Conservation (phyloP, 2,888 invertebrate species). For the Venusia cambrica region DNA sequence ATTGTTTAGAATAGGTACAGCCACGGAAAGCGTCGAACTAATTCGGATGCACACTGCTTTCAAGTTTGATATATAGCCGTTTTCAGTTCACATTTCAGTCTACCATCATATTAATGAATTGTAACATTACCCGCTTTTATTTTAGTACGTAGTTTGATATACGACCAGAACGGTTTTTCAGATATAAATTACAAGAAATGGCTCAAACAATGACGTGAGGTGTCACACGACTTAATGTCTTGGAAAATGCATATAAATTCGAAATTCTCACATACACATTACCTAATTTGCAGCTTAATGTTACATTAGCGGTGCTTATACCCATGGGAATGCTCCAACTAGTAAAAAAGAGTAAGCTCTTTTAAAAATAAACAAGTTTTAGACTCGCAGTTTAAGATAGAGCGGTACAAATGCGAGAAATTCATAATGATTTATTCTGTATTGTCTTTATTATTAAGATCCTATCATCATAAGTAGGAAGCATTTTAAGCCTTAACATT, state of each 20-base stretch:
- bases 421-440: constrained; percentile 18
- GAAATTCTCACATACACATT: constrained; percentile 69
- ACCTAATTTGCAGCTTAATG: constrained; percentile 73
- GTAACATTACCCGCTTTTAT: constrained; percentile 37
- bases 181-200: constrained; percentile 37
- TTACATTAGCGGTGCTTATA: constrained; percentile 51
- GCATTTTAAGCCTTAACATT: constrained; percentile 1
- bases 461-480: constrained; percentile 7
- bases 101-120: constrained; percentile 46
- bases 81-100: constrained; percentile 44
- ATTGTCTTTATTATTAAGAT: constrained; percentile 24
- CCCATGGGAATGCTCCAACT: constrained; percentile 61
- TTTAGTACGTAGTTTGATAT: constrained; percentile 36
- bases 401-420: constrained; percentile 24
- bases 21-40: constrained; percentile 57
- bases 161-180: constrained; percentile 26
- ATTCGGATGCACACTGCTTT: constrained; percentile 51
- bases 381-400: constrained; percentile 45
- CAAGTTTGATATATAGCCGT: constrained; percentile 62
- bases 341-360: constrained; percentile 41
- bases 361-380: constrained; percentile 54
- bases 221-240: constrained; percentile 35
- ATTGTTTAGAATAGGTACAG: constrained; percentile 74
- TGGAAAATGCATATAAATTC: constrained; percentile 26
- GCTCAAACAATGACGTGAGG: constrained; percentile 44